Conservation (phyloP, 2,113 vertebrate genomes). For the Physeter macrocephalus region DNA sequence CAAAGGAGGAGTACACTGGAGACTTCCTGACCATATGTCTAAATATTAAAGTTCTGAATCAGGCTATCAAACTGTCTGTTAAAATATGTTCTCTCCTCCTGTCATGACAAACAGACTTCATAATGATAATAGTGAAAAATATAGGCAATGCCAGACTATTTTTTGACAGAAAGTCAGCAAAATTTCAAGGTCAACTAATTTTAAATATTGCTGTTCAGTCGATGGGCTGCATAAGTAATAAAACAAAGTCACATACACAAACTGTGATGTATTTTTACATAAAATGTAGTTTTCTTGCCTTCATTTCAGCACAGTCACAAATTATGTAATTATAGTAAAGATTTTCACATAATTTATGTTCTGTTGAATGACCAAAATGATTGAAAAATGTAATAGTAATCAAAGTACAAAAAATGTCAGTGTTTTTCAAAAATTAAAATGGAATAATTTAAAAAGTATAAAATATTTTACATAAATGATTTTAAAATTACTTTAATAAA, state of each 20-base stretch:
- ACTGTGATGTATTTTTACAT: not conserved
- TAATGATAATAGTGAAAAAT: not conserved
- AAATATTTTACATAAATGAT: not conserved
- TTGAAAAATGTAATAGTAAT: not conserved
- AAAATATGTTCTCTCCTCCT: not conserved
- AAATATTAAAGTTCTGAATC: not conserved
- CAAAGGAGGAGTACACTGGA: not conserved
- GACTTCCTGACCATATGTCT: not conserved
- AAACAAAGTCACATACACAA: not conserved
- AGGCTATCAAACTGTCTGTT: not conserved
- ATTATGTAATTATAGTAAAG: not conserved
- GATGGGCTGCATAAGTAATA: not conserved
- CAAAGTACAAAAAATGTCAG: not conserved
- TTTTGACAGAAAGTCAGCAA: not conserved
- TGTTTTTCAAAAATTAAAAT: not conserved
- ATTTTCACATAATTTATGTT: not conserved
- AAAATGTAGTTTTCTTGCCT: not conserved
- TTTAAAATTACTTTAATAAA: not conserved
- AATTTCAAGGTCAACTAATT: not conserved
- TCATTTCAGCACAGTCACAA: not conserved
- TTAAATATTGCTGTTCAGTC: not conserved
- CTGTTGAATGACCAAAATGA: not conserved
- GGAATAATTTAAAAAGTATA: not conserved
- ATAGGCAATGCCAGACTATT: not conserved
- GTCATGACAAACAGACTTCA: not conserved